phyloP scores from a whole-genome alignment of 2,113 vertebrate genomes.

The Mirza zaza region DNA sequence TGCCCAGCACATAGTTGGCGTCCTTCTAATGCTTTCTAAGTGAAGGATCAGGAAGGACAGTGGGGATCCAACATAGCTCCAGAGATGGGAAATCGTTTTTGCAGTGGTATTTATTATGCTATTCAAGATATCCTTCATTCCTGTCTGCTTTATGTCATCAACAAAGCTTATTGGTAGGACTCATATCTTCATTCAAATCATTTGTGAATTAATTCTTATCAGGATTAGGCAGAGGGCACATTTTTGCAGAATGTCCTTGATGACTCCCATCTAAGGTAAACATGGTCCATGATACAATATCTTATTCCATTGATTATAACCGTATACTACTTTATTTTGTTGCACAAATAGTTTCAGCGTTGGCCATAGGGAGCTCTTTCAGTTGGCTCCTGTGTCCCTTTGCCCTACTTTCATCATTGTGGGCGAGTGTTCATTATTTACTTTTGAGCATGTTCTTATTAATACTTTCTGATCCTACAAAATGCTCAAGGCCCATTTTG shows the following conservation, averaged over 20 bases:
- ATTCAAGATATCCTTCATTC: background rate
- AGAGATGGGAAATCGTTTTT: background rate
- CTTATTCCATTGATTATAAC: background rate
- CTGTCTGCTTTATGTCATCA: background rate
- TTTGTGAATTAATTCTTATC: background rate
- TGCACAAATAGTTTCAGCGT: too few relatives aligned
- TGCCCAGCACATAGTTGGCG: background rate
- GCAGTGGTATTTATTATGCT: background rate
- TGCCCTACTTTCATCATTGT: too few relatives aligned
- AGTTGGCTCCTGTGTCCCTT: too few relatives aligned
- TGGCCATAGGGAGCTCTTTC: too few relatives aligned
- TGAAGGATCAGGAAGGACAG: too few relatives aligned
- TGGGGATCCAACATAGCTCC: too few relatives aligned
- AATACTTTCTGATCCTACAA: too few relatives aligned
- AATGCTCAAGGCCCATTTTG: too few relatives aligned
- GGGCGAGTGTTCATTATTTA: too few relatives aligned
- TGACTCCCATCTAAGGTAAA: background rate
- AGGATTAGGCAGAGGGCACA: background rate
- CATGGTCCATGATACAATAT: background rate
- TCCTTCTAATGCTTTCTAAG: background rate
- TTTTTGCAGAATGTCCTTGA: background rate
- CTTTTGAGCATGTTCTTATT: too few relatives aligned
- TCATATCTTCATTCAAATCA: background rate
- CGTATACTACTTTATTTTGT: background rate
- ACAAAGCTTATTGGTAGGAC: background rate